Base-by-base conservation (phyloP, 2,113 vertebrate species). In the Tiliqua scincoides region DNA sequence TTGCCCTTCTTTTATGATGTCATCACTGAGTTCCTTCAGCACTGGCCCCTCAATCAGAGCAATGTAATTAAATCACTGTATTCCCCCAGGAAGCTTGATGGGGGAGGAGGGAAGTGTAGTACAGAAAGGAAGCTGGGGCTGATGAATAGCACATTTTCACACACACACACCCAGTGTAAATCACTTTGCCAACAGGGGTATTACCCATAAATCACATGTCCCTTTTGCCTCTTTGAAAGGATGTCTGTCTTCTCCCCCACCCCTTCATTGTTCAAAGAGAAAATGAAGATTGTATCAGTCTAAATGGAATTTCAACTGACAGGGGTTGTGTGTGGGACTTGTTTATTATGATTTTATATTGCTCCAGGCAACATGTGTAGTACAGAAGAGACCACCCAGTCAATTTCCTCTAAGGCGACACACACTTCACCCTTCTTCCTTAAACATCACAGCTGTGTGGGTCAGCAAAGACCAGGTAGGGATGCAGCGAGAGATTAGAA, bases 301-400 rank as follows among this genome's bases (percentile, higher is more conserved):
- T 27, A 89, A 88, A 61, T 92, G 86, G 89, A 94, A 91, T 88
- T 71, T 86, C 89, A 90, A 90, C 90, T 93, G 93, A 93, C 89
- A 79, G 88, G 84, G 85, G 88, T 94, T 94, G 86, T 92, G 72
- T 0, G 0, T 85, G 70, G 85, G 84, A 86, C 78, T 89, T 93
- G 92, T 94, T 95, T 95, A 93, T 95, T 95, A 89, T 95, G 89
- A 74, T 93, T 94, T 87, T 76, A 62, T 89, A 82, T 89, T 71
- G 88, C 94, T 93, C 48, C 0, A 27, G 91, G 93, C 92, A 89
- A 87, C 0, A 4, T 78, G 78, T 68, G 65, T 0, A 2, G 82
- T 91, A 37, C 0, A 0, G 88, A 79, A 87, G 70, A 76, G 95
- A 95, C 95, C 95, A 95, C 95, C 94, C 95, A 95, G 90, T 4